Conservation (phyloP, 2,888 invertebrate genomes). For the Perizoma flavofasciatum region DNA sequence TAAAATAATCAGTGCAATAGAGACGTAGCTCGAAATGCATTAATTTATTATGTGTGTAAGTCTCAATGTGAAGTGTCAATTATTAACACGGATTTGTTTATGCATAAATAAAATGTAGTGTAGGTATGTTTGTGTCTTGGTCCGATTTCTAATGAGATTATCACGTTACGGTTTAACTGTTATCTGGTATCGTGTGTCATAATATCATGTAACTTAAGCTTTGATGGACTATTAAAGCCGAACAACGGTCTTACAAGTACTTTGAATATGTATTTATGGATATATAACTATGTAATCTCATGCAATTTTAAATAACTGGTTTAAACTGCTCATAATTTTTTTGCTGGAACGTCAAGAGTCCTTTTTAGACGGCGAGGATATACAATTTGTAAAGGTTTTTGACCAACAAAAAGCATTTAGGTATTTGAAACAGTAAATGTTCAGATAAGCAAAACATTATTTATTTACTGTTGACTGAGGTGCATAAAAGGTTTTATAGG, state of each 20-base stretch:
- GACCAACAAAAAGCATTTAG: not conserved
- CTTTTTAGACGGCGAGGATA: too few species aligned
- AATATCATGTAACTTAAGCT: slow-evolving; percentile 32
- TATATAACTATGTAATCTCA: not conserved
- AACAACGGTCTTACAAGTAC: slow-evolving; percentile 14
- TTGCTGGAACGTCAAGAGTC: too few species aligned
- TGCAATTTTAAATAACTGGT: slow-evolving; percentile 1
- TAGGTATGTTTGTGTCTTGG: slow-evolving; percentile 44
- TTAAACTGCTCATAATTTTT: slow-evolving; percentile 4
- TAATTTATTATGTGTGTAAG: slow-evolving; percentile 6
- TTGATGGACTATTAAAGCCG: slow-evolving; percentile 27
- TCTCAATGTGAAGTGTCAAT: slow-evolving; percentile 26
- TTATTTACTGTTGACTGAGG: not conserved
- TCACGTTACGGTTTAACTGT: slow-evolving; percentile 51
- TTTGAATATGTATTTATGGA: not conserved
- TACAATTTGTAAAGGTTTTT: too few species aligned
- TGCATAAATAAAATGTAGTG: slow-evolving; percentile 25
- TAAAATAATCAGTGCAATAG: slow-evolving; percentile 32
- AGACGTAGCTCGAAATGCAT: slow-evolving; percentile 14
- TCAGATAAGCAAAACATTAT: slow-evolving; percentile 12
- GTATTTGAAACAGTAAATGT: slow-evolving; percentile 8
- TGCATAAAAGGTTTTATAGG: slow-evolving; percentile 10
- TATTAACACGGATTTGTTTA: slow-evolving; percentile 21
- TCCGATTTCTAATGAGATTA: slow-evolving; percentile 56
- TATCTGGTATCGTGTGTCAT: slow-evolving; percentile 43